Percentiles rank a stretch among this genome's conserved stretches.
Evolutionary conservation across 2,113 vertebrate genomes (phyloP).

Genomic region (Ageneiosus marmoratus): DNA sequence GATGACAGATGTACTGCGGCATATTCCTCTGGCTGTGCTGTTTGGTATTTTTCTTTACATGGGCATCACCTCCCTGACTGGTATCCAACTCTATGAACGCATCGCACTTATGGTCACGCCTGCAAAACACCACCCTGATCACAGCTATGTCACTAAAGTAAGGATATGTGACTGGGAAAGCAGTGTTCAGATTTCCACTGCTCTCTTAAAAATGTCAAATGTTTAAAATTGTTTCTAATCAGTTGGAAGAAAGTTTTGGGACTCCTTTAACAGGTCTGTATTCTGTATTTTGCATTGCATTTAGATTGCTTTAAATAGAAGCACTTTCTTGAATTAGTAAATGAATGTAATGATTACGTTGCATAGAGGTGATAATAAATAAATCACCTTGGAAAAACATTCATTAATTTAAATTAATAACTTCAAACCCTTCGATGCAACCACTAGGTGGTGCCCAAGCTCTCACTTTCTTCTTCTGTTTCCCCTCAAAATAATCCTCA

Average conservation of each 20-base stretch:
- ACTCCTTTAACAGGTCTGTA: not conserved
- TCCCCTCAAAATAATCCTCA: not conserved
- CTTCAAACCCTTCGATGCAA: not conserved
- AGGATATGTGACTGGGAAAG: not conserved
- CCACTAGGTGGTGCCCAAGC: conserved; percentile 73
- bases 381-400: not conserved
- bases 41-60: conserved; percentile 99
- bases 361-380: not conserved
- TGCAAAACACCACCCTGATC: conserved; percentile 94
- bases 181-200: not conserved
- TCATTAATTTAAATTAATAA: not conserved
- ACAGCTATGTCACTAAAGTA: conserved; percentile 96
- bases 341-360: not conserved
- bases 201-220: not conserved
- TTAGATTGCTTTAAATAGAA: not conserved
- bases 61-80: conserved; percentile 94
- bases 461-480: conserved; percentile 34
- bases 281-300: not conserved
- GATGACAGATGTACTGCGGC: conserved; percentile 90
- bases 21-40: conserved; percentile 93
- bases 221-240: not conserved
- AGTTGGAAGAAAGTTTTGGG: not conserved
- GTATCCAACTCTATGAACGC: conserved; percentile 94
- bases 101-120: conserved; percentile 95
- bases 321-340: not conserved